These are phyloP conservation scores for Hippoglossus stenolepis DNA, from an alignment of 2,113 vertebrate species.

Conservation along the genomic window DNA sequence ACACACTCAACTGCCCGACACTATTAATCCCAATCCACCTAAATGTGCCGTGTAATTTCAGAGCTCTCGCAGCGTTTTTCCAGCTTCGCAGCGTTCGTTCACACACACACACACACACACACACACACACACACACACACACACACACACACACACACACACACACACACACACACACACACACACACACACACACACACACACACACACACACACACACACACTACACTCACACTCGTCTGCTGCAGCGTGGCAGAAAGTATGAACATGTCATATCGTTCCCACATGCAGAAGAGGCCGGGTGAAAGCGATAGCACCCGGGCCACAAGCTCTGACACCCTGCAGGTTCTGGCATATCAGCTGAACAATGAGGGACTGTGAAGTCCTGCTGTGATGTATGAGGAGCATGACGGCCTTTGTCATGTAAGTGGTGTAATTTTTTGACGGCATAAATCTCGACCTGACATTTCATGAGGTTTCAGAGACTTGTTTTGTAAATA, in stretches of 20 bases:
- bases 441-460: slow-evolving; percentile 53
- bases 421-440: slow-evolving; percentile 33
- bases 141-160: too few relatives aligned
- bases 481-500: slow-evolving; percentile 6
- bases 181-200: too few relatives aligned
- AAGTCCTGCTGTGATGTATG: slow-evolving; percentile 38
- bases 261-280: slow-evolving; percentile 47
- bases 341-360: slow-evolving; percentile 63
- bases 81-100: too few relatives aligned
- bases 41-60: background rate
- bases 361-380: slow-evolving; percentile 47
- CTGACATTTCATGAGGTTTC: slow-evolving; percentile 7
- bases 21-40: background rate
- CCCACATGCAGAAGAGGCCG: slow-evolving; percentile 31
- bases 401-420: slow-evolving; percentile 53
- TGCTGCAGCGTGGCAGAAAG: slow-evolving; percentile 27
- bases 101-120: too few relatives aligned
- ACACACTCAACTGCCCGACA: background rate
- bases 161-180: too few relatives aligned
- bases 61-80: background rate
- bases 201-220: too few relatives aligned
- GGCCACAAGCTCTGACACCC: slow-evolving; percentile 28
- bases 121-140: too few relatives aligned
- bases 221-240: background rate
- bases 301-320: slow-evolving; percentile 51